Evolutionary conservation across 2,888 invertebrate species (phyloP).

Genomic region (Celastrina argiolus): DNA sequence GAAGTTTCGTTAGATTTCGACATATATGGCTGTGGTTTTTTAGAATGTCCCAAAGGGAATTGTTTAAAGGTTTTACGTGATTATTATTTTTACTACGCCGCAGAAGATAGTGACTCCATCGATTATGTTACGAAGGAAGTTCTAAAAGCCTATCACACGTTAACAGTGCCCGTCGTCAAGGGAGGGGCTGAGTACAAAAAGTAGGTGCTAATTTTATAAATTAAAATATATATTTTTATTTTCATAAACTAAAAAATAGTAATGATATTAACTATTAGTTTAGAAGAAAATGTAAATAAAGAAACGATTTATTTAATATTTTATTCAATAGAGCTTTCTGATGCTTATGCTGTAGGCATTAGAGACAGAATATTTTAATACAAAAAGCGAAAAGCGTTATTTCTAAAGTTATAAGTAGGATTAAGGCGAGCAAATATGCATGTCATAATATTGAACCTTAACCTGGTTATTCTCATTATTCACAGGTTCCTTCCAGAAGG

Average conservation of each 20-base stretch:
- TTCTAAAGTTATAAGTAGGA: too few species aligned
- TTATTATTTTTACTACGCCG: slow-evolving; percentile 60
- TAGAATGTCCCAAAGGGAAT: slow-evolving; percentile 42
- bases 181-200: slow-evolving; percentile 80
- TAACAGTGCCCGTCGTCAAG: slow-evolving; percentile 81
- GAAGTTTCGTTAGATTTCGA: slow-evolving; percentile 55
- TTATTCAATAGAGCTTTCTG: too few species aligned
- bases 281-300: too few species aligned
- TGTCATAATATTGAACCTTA: background rate
- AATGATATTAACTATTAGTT: too few species aligned
- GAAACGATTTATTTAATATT: too few species aligned
- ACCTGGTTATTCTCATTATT: slow-evolving; percentile 25
- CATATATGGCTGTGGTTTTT: slow-evolving; percentile 59
- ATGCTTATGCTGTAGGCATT: too few species aligned
- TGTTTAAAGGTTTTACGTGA: slow-evolving; percentile 46
- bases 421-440: too few species aligned
- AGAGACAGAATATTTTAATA: too few species aligned
- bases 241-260: too few species aligned
- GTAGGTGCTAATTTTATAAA: slow-evolving; percentile 41
- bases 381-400: too few species aligned
- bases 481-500: slow-evolving; percentile 58
- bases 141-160: slow-evolving; percentile 68
- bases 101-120: slow-evolving; percentile 46
- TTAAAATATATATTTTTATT: too few species aligned
- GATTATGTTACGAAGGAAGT: slow-evolving; percentile 62